Conservation (phyloP, 2,888 invertebrate genomes). For the Melinaea menophilus region DNA sequence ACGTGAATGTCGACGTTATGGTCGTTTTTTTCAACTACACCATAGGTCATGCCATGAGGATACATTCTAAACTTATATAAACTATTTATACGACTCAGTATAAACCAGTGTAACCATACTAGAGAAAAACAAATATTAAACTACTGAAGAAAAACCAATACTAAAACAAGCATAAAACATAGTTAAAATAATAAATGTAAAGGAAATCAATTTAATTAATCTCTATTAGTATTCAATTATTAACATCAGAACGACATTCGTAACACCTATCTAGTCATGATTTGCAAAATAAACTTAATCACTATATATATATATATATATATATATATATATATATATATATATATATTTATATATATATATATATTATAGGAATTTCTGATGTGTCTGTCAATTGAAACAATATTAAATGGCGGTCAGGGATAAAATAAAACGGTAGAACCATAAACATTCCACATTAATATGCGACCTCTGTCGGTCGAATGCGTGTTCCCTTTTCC, state of each 20-base stretch:
- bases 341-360: conserved; percentile 22
- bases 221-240: conserved; percentile 28
- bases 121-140: not conserved
- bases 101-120: not conserved
- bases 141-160: too few relatives aligned
- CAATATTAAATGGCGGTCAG: conserved; percentile 74
- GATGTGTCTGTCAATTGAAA: conserved; percentile 76
- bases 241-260: conserved; percentile 39
- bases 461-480: conserved; percentile 75
- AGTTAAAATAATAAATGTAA: not conserved
- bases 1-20: conserved; percentile 17
- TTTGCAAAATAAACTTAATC: conserved; percentile 67
- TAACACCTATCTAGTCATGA: conserved; percentile 51
- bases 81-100: not conserved
- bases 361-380: conserved; percentile 53
- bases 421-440: conserved; percentile 77
- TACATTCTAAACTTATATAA: not conserved
- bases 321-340: conserved; percentile 29
- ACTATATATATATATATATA: conserved; percentile 32
- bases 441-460: conserved; percentile 78
- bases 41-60: not conserved
- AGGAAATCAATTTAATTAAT: conserved; percentile 26
- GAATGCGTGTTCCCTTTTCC: conserved; percentile 46
- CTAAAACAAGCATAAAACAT: too few relatives aligned
- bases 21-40: not conserved